Conservation (phyloP, 2,113 vertebrate genomes). For the Ibidorhyncha struthersii region DNA sequence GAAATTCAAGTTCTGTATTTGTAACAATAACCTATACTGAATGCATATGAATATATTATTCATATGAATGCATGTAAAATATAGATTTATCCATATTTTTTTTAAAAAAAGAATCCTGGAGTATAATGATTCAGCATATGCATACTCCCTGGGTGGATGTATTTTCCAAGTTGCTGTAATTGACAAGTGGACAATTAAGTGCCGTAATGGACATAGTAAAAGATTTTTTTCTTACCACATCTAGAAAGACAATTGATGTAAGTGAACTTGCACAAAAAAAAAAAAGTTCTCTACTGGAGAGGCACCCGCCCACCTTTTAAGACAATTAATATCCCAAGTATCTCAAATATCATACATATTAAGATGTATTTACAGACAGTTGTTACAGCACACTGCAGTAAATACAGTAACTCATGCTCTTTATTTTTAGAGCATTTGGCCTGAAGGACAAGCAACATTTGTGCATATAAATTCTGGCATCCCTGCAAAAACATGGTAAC, state of each 20-base stretch:
- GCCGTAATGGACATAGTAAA: not conserved
- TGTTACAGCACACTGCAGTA: not conserved
- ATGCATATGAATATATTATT: not conserved
- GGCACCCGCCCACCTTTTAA: not conserved
- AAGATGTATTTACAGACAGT: not conserved
- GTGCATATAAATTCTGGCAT: slow-evolving; percentile 11
- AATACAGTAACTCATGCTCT: not conserved
- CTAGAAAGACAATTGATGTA: not conserved
- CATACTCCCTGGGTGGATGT: not conserved
- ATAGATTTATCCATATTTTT: not conserved
- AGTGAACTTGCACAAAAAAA: not conserved
- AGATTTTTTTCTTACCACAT: not conserved
- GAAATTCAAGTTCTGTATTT: not conserved
- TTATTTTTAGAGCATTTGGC: slow-evolving; percentile 42
- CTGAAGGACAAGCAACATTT: slow-evolving; percentile 31
- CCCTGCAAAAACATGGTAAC: not conserved
- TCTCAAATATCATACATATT: not conserved
- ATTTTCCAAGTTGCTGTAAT: not conserved
- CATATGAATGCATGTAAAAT: not conserved
- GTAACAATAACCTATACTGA: not conserved
- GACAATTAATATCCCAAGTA: not conserved
- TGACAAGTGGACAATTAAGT: not conserved
- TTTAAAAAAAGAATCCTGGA: not conserved
- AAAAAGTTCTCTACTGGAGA: not conserved
- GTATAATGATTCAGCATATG: not conserved